These are phyloP conservation scores for Drosophila recens DNA, from an alignment of 2,888 invertebrate species.

Conservation along the genomic window DNA sequence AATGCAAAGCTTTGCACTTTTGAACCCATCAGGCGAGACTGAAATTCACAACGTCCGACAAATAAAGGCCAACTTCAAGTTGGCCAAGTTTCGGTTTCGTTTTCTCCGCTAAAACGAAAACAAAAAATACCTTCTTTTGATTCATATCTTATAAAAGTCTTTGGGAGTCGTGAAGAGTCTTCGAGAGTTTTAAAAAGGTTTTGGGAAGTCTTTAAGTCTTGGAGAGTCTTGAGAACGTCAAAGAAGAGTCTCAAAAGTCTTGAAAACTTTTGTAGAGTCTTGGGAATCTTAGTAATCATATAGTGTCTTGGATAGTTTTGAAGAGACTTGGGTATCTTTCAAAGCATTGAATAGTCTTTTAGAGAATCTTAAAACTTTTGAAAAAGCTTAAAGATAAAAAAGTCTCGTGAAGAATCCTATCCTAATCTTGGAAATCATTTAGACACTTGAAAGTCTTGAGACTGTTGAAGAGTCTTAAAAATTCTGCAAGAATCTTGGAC, in stretches of 20 bases:
- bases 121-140: background rate
- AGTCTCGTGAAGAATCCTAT: background rate
- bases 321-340: background rate
- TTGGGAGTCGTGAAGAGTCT: background rate
- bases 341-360: background rate
- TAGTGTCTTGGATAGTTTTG: background rate
- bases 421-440: background rate
- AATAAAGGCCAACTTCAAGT: constrained; percentile 62
- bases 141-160: background rate
- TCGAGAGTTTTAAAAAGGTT: background rate
- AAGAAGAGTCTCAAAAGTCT: background rate
- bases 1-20: constrained; percentile 62
- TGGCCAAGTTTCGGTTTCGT: constrained; percentile 56
- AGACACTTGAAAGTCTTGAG: background rate
- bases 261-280: background rate
- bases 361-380: background rate
- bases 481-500: background rate
- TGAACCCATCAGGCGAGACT: constrained; percentile 31
- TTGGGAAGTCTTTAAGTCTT: background rate
- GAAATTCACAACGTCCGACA: background rate
- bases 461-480: background rate
- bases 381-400: no score
- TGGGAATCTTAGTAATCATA: background rate
- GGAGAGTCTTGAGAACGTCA: background rate
- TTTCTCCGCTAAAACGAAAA: background rate